These are phyloP conservation scores for Brachypodius melanocephalos DNA, from an alignment of 2,113 vertebrate species.

Conservation along the genomic window DNA sequence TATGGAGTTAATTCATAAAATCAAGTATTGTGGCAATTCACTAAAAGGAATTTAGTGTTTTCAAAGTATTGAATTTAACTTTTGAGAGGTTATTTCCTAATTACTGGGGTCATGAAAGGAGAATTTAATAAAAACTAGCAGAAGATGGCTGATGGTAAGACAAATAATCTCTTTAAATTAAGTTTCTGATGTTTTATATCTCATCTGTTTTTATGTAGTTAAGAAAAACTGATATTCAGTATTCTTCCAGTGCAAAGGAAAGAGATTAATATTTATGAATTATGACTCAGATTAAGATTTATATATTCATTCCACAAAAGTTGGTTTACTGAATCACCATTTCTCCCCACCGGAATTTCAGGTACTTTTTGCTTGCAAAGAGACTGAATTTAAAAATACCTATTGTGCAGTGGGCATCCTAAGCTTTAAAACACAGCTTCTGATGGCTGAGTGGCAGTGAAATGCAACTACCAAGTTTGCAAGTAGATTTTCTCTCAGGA, in stretches of 20 bases:
- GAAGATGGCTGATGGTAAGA: background rate
- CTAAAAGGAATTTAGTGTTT: background rate
- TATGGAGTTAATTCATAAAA: background rate
- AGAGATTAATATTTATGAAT: constrained; percentile 51
- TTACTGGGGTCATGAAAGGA: background rate
- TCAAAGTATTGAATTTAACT: background rate
- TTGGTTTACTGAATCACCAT: constrained; percentile 17
- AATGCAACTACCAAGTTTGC: background rate
- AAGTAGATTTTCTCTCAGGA: background rate
- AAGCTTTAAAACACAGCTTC: background rate
- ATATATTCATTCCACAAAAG: constrained; percentile 30
- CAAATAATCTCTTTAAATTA: background rate
- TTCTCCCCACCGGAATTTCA: constrained; percentile 16
- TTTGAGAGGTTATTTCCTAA: background rate
- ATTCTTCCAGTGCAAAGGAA: background rate
- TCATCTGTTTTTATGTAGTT: background rate
- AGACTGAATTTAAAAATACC: constrained; percentile 28
- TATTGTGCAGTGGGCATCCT: background rate
- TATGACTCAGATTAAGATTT: constrained; percentile 54
- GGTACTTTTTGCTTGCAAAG: constrained; percentile 21
- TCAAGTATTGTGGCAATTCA: background rate
- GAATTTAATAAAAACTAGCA: background rate
- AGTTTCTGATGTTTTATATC: background rate
- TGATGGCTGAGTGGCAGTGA: background rate
- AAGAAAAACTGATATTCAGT: constrained; percentile 4